A percentile compares a stretch with the other conserved stretches of the same genome.
phyloP scores from a whole-genome alignment of 2,113 vertebrate genomes.

The Menura novaehollandiae region DNA sequence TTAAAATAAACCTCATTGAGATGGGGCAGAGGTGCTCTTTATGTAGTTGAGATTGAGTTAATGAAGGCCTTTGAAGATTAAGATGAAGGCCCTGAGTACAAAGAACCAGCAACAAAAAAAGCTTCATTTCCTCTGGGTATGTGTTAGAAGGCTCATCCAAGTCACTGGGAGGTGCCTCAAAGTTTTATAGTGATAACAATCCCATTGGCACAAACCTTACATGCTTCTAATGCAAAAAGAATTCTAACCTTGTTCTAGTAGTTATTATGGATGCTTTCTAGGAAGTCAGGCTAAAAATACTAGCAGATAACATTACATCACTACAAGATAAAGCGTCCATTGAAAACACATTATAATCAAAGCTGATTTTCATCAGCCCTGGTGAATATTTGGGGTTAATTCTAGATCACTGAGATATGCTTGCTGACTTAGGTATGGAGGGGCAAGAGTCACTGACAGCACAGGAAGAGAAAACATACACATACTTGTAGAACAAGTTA shows the following conservation, averaged over 20 bases:
- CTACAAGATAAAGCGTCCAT: neutral
- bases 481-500: neutral
- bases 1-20: neutral
- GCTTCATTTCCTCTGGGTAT: neutral
- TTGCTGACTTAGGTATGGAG: neutral
- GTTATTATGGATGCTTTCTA: neutral
- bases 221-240: neutral
- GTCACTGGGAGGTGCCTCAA: neutral
- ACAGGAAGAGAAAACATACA: neutral
- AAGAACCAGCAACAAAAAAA: neutral
- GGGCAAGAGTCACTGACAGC: neutral
- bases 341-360: neutral
- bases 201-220: neutral
- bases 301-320: neutral
- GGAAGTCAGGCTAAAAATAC: neutral
- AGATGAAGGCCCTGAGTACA: conserved; percentile 6
- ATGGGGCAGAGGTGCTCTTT: neutral
- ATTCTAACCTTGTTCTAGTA: neutral
- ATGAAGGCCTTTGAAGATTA: conserved; percentile 42
- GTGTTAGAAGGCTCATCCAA: neutral
- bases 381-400: neutral
- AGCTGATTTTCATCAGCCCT: neutral
- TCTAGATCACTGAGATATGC: neutral
- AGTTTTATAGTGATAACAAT: neutral
- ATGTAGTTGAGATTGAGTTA: neutral